Percentiles rank a stretch among this genome's conserved stretches.
Conservation (phyloP, 2,888 invertebrate species). For the Rotaria socialis region DNA sequence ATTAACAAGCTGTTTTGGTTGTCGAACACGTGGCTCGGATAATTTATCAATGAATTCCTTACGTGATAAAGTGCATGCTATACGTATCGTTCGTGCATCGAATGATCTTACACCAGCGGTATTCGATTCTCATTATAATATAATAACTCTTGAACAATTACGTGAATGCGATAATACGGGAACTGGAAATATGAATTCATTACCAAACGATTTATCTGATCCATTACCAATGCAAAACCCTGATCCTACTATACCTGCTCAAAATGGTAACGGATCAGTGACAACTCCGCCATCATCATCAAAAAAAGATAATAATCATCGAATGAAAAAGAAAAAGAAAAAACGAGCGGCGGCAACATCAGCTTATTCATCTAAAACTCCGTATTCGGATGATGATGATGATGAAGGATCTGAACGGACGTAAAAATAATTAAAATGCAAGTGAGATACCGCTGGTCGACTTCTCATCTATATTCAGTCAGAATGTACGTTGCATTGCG, state of each 20-base stretch:
- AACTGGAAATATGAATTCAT: background rate
- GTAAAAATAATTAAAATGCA: background rate
- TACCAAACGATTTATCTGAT: conserved; percentile 24
- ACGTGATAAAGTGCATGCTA: conserved; percentile 35
- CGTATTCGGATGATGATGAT: background rate
- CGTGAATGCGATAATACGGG: conserved; percentile 6
- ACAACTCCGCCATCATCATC: background rate
- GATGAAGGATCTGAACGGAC: background rate
- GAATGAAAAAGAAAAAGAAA: background rate
- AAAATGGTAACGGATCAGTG: background rate
- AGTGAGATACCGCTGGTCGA: background rate
- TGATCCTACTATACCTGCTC: background rate
- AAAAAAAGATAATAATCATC: background rate
- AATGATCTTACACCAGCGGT: conserved; percentile 26
- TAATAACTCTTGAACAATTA: conserved; percentile 33
- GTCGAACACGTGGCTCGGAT: background rate
- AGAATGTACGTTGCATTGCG: background rate
- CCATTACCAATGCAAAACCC: background rate
- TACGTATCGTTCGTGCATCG: conserved; percentile 32
- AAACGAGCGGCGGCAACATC: background rate
- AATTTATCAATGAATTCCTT: background rate
- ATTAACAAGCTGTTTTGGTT: conserved; percentile 16
- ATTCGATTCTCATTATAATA: conserved; percentile 32
- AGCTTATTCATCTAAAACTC: background rate
- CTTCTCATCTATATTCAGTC: background rate